Base-by-base conservation (phyloP, 2,797 vertebrate genomes). In the Anguilla marmorata region DNA sequence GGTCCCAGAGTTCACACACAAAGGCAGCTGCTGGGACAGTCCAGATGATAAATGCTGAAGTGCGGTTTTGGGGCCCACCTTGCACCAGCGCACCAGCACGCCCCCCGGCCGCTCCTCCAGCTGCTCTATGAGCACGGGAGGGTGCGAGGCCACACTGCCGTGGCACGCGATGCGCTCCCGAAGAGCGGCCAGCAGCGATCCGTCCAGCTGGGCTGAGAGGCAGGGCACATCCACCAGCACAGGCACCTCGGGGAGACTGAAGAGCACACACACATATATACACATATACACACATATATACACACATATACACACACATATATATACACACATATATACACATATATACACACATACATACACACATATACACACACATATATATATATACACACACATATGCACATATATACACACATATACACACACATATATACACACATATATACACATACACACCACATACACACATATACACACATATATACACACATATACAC, bases 61-160 rank as follows among this genome's bases (percentile, higher is more conserved):
- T 52, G 54, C 2, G 54, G 2, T 56, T 14, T 56, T 56, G 54
- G 54, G 11, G 89, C 96, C 66, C 82, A 99, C 98, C 98, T 99
- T 99, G 93, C 98, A 98, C 98, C 98, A 99, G 88, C 97, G 97
- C 83, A 99, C 98, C 87, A 98, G 94, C 90, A 99, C 96, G 54
- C 97, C 95, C 19, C 98, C 98, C 0, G 98, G 98, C 85, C 98
- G 96, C 94, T 99, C 98, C 91, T 98, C 95, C 16, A 99, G 96
- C 88, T 99, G 97, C 11, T 99, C 98, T 12, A 99, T 98, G 93
- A 98, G 98, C 0, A 99, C 97, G 0, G 98, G 98, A 0, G 98
- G 98, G 87, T 96, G 97, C 63, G 98, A 98, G 0, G 98, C 97
- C 90, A 99, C 97, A 0, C 96, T 95, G 84, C 98, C 97, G 9